Evolutionary conservation across 2,797 vertebrate species (phyloP), one percentile per base, ranked within the genome.

Genomic region (Sebastiscus albofasciatus): DNA sequence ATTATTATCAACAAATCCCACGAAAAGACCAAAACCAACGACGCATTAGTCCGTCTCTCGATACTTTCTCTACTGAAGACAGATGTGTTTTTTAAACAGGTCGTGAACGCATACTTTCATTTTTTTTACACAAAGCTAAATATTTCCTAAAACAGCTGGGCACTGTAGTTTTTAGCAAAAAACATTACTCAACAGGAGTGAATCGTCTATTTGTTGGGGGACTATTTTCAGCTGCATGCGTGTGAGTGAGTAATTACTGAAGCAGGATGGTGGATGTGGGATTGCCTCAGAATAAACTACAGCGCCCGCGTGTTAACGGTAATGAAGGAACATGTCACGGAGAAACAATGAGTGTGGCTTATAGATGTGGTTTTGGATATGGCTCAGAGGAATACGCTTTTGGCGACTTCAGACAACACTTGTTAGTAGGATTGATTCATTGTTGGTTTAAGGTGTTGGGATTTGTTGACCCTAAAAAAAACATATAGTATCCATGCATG

Each of bases 271-370:
- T 9, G 64, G 27, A 26, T 54, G 54, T 67, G 75, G 34, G 55
- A 58, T 52, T 66, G 72, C 34, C 60, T 75, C 39, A 67, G 80
- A 82, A 82, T 74, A 87, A 83, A 84, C 61, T 65, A 58, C 20
- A 80, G 46, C 18, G 61, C 58, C 65, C 1, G 39, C 1, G 3
- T 61, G 67, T 56, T 66, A 61, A 39, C 62, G 49, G 54, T 70
- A 77, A 74, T 79, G 42, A 71, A 74, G 75, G 67, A 62, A 73
- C 60, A 68, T 74, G 82, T 52, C 64, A 68, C 52, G 1, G 31
- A 72, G 39, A 58, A 54, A 59, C 62, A 68, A 78, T 34, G 46
- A 46, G 31, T 31, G 34, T 2, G 56, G 56, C 46, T 60, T 31
- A 64, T 5, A 77, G 61, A 72, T 59, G 59, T 62, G 39, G 31